Percentiles rank a stretch among this genome's conserved stretches.
Conservation (phyloP, 2,797 vertebrate genomes). For the Paramormyrops hopkinsi region DNA sequence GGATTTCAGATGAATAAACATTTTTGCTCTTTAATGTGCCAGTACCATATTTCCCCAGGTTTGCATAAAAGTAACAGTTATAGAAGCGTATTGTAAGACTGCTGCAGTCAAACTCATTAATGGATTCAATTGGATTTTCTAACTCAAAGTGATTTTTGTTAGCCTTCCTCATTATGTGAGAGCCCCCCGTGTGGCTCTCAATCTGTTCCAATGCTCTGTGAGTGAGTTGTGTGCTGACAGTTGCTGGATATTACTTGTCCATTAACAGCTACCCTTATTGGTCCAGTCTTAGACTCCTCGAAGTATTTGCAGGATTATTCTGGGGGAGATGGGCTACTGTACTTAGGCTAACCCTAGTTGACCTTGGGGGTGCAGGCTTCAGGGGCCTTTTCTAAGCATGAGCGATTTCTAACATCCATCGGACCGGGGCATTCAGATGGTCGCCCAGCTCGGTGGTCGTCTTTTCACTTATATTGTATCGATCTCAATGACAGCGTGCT, state of each 20-base stretch:
- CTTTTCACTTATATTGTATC: conserved; percentile 48
- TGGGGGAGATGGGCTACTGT: background rate
- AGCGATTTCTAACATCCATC: conserved; percentile 42
- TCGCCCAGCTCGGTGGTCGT: conserved; percentile 42
- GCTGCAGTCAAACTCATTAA: background rate
- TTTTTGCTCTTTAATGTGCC: background rate
- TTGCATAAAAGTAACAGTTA: background rate
- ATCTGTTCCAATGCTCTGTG: background rate
- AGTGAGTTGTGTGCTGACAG: background rate
- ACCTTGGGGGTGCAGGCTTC: conserved; percentile 16
- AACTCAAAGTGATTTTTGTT: background rate
- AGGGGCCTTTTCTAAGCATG: conserved; percentile 23
- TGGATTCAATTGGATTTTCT: background rate
- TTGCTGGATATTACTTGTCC: background rate
- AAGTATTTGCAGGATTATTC: background rate
- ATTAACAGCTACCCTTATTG: background rate
- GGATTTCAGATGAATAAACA: background rate
- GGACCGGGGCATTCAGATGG: conserved; percentile 47
- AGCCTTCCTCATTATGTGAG: background rate
- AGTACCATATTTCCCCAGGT: background rate
- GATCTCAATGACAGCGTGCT: conserved; percentile 48
- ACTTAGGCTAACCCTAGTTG: background rate
- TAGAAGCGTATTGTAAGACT: background rate
- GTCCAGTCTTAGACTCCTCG: background rate
- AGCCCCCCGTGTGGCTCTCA: background rate